Evolutionary conservation across 2,888 invertebrate genomes (phyloP).

Genomic region (Tyria jacobaeae): DNA sequence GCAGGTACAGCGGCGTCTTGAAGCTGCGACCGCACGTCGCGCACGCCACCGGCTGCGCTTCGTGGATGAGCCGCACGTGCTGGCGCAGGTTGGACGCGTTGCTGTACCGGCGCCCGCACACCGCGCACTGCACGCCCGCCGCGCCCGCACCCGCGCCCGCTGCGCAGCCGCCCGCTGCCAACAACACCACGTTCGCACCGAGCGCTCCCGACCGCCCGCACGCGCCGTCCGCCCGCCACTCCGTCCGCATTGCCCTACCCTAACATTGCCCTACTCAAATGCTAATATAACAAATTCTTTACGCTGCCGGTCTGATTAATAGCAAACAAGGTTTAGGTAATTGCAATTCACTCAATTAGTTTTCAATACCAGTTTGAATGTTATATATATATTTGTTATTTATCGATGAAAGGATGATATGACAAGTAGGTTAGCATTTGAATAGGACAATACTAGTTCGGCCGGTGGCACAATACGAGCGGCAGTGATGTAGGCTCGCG

Average conservation of each 20-base stretch:
- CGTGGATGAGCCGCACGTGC: conserved; percentile 91
- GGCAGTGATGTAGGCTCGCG: conserved; percentile 36
- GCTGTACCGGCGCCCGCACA: conserved; percentile 90
- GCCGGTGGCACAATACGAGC: conserved; percentile 39
- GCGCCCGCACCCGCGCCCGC: conserved; percentile 51
- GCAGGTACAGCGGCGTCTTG: conserved; percentile 92
- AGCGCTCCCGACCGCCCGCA: conserved; percentile 42
- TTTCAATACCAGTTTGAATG: not conserved
- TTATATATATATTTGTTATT: not conserved
- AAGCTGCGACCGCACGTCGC: conserved; percentile 90
- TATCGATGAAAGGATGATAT: conserved; percentile 1
- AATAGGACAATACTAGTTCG: conserved; percentile 39
- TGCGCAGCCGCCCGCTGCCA: conserved; percentile 71
- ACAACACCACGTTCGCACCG: conserved; percentile 69
- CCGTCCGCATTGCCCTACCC: conserved; percentile 16
- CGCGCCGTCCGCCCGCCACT: conserved; percentile 39
- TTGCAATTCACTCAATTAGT: not conserved
- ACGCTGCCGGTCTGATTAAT: not conserved
- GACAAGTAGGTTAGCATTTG: conserved; percentile 46
- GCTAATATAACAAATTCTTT: conserved; percentile 19
- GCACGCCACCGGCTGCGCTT: conserved; percentile 90
- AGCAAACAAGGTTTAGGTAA: not conserved
- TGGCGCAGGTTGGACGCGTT: conserved; percentile 91
- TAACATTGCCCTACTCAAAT: conserved; percentile 27
- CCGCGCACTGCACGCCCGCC: conserved; percentile 86